Conservation (phyloP, 2,888 invertebrate genomes). For the Lasioglossum figueresi region DNA sequence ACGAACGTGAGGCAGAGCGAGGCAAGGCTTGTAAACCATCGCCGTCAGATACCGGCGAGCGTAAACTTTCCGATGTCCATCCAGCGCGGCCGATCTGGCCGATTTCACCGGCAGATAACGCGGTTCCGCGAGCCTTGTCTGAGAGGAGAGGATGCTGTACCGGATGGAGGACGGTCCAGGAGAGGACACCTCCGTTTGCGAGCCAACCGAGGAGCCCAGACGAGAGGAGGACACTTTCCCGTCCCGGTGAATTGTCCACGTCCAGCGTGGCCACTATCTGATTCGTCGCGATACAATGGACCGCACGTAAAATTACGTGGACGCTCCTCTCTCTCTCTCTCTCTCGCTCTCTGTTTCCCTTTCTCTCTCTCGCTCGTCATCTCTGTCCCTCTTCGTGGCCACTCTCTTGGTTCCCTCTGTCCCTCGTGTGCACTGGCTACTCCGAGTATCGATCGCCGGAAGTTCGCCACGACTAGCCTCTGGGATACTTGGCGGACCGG, state of each 20-base stretch:
- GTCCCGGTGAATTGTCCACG: constrained; percentile 60
- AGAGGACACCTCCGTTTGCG: constrained; percentile 30
- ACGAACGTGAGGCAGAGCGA: constrained; percentile 1
- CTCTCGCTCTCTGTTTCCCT: neutral
- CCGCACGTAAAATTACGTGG: constrained; percentile 56
- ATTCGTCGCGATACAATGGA: constrained; percentile 61
- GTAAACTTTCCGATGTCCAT: constrained; percentile 58
- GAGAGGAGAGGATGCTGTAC: constrained; percentile 33
- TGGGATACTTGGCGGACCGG: constrained; percentile 47
- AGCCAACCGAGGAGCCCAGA: constrained; percentile 46
- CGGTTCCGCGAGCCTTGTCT: constrained; percentile 29
- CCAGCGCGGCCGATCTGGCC: constrained; percentile 45
- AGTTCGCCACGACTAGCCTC: constrained; percentile 54
- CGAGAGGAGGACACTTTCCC: constrained; percentile 58
- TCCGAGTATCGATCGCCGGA: constrained; percentile 62
- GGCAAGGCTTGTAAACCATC: constrained; percentile 44
- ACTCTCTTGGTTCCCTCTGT: constrained; percentile 31
- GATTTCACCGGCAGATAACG: constrained; percentile 49
- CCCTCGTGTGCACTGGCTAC: constrained; percentile 43
- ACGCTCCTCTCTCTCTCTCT: constrained; percentile 5
- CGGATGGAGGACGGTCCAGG: constrained; percentile 38
- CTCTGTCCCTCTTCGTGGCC: neutral
- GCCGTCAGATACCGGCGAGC: constrained; percentile 26
- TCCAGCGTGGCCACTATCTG: constrained; percentile 53
- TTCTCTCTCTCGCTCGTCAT: neutral